Evolutionary conservation across 1,140 invertebrate species (phyloP), one percentile per base, ranked within the genome.

Genomic region (Polypedilum pembai): DNA sequence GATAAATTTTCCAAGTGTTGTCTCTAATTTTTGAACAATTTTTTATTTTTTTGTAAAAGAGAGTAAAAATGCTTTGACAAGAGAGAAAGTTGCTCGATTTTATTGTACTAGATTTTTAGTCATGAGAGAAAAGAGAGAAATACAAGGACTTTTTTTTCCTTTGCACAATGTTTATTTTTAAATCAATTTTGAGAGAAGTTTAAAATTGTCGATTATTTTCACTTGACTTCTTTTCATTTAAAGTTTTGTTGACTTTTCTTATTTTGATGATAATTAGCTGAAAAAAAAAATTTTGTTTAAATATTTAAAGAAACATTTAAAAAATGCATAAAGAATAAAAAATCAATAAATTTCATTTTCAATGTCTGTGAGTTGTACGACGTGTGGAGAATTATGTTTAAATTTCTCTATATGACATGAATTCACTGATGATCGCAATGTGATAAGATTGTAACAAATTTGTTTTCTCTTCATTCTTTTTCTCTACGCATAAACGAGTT

Each of bases 341-440:
- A 56, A 56, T 56, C 45, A 56, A 56, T 56, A 56, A 56, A 56
- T 56, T 56, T 56, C 45, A 56, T 56, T 33, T 56, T 56, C 45
- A 56, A 56, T 56, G 45, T 56, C 45, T 56, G 45, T 56, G 45
- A 56, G 24, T 4, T 15, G 45, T 56, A 56, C 45, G 15, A 12
- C 12, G 45, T 56, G 45, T n/a, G 4, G 45, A 56, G 45, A 56
- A 56, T 56, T 56, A 56, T 56, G 8, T 56, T 8, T n/a, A 56
- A 15, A 56, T 56, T n/a, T n/a, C 12, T 56, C n/a, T 33, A 33
- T 56, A 56, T 56, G 45, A 15, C 12, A 56, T 56, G 45, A 56
- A 33, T n/a, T 56, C 45, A n/a, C 45, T 56, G 45, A 56, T 56
- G 45, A 56, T 56, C 45, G 45, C 45, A n/a, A 56, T 12, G 45